Base-by-base conservation (phyloP, 2,888 invertebrate genomes). In the Trichogramma dendrolimi region DNA sequence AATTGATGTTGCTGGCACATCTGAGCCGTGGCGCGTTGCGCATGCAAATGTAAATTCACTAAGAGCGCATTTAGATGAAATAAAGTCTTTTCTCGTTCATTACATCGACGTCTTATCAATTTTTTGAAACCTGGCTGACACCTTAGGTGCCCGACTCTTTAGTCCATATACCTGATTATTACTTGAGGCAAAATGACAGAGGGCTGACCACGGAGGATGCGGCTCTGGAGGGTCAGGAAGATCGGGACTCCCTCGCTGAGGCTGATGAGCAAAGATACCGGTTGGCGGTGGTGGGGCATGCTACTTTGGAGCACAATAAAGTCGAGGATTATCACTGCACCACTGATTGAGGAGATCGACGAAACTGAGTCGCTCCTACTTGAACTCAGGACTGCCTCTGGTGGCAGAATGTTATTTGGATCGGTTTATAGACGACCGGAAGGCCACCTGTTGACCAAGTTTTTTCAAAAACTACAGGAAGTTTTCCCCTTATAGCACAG, bases 61-160 rank as follows among this genome's bases (percentile, higher is more conserved):
- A 5, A 4, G 10, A 44, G 55, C 14, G 4, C 55, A 55, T 46
- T 38, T 44, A 7, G 4, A 7, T 1, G 6, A 55, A 46, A 55
- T 55, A 5, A 4, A 43, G 10, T 2, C 4, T 2, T 10, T 55
- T 4, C 14, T 44, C 38, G n/a, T n/a, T 3, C 4, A 38, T 27
- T 7, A 44, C 5, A 27, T 55, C 4, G 55, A 55, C 10, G 8
- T 55, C 5, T 38, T 55, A 44, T 8, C 1, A 8, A 38, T 55
- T 46, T 27, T 38, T n/a, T n/a, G 55, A 55, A 44, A 6, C 55
- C n/a, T 55, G 55, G 44, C 46, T 55, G 4, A 55, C 55, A 4
- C 55, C 55, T 27, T 2, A 44, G 1, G 5, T 5, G 38, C 4
- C 4, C 4, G 46, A 44, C 10, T 27, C 27, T 8, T 7, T 1